A percentile compares a stretch with the other conserved stretches of the same genome.
phyloP scores from a whole-genome alignment of 2,797 vertebrate species.

The Lutra lutra region DNA sequence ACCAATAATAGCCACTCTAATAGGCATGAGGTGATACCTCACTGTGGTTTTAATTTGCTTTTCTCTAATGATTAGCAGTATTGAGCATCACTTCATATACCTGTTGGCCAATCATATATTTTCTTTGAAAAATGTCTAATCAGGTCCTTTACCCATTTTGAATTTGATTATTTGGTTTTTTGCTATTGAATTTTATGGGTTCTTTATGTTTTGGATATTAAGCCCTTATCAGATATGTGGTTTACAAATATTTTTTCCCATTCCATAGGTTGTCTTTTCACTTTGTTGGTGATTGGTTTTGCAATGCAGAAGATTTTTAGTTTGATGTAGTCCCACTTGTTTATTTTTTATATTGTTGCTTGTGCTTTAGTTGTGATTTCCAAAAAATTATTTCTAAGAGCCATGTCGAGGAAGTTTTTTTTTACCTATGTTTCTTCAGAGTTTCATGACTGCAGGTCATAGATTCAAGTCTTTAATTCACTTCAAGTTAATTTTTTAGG shows the following conservation, averaged over 20 bases:
- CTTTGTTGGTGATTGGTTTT: background rate
- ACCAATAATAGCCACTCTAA: background rate
- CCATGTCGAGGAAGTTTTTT: background rate
- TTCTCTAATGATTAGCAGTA: background rate
- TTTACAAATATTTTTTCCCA: background rate
- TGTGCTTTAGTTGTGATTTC: background rate
- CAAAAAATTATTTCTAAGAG: background rate
- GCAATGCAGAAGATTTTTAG: background rate
- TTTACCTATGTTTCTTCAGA: background rate
- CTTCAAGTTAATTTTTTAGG: background rate
- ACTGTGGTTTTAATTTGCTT: background rate
- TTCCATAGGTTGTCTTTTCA: background rate
- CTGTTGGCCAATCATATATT: background rate
- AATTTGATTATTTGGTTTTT: background rate
- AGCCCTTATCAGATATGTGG: background rate
- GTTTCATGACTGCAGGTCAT: background rate
- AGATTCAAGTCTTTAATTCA: background rate
- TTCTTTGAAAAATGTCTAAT: background rate
- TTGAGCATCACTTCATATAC: background rate
- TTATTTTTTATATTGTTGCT: background rate
- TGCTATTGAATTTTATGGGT: background rate
- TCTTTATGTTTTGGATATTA: background rate
- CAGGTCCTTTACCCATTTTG: background rate
- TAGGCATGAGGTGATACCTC: background rate
- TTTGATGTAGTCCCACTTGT: background rate